Evolutionary conservation across 2,888 invertebrate genomes (phyloP).

Genomic region (Mystacides longicornis): DNA sequence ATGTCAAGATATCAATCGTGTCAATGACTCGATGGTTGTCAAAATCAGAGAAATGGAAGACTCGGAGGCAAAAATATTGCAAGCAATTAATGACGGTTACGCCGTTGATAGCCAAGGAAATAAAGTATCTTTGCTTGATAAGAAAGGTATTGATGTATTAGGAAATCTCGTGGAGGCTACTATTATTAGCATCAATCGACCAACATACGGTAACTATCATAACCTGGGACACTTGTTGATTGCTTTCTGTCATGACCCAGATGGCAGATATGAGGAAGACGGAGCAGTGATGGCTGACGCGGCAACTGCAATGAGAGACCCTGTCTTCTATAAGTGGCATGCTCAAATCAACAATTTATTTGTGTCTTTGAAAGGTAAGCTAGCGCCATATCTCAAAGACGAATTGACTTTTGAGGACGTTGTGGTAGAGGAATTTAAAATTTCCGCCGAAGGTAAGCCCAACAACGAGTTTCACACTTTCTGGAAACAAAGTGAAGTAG

Average conservation of each 20-base stretch:
- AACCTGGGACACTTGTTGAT: slow-evolving; percentile 55
- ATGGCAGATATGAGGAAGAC: slow-evolving; percentile 57
- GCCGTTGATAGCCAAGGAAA: slow-evolving; percentile 49
- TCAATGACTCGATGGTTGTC: slow-evolving; percentile 33
- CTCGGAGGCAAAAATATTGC: slow-evolving; percentile 34
- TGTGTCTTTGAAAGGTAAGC: slow-evolving; percentile 30
- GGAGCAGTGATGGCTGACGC: slow-evolving; percentile 74
- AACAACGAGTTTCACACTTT: slow-evolving; percentile 26
- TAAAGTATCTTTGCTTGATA: slow-evolving; percentile 52
- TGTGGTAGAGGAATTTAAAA: neutral
- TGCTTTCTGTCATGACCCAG: slow-evolving; percentile 54
- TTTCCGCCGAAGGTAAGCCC: slow-evolving; percentile 6
- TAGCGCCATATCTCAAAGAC: slow-evolving; percentile 29
- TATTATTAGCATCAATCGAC: slow-evolving; percentile 43
- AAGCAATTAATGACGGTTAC: slow-evolving; percentile 37
- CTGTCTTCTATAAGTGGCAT: slow-evolving; percentile 72
- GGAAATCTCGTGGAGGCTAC: slow-evolving; percentile 55
- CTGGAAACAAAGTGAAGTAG: slow-evolving; percentile 32
- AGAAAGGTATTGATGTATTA: slow-evolving; percentile 62
- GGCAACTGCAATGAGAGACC: slow-evolving; percentile 80
- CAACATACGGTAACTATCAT: slow-evolving; percentile 53
- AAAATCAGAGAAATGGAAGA: slow-evolving; percentile 31
- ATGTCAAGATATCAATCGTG: slow-evolving; percentile 59
- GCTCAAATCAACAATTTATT: slow-evolving; percentile 34
- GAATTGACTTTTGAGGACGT: slow-evolving; percentile 22